Evolutionary conservation across 1,140 invertebrate species (phyloP), one percentile per base, ranked within the genome.

Genomic region (Aphelenchoides besseyi): DNA sequence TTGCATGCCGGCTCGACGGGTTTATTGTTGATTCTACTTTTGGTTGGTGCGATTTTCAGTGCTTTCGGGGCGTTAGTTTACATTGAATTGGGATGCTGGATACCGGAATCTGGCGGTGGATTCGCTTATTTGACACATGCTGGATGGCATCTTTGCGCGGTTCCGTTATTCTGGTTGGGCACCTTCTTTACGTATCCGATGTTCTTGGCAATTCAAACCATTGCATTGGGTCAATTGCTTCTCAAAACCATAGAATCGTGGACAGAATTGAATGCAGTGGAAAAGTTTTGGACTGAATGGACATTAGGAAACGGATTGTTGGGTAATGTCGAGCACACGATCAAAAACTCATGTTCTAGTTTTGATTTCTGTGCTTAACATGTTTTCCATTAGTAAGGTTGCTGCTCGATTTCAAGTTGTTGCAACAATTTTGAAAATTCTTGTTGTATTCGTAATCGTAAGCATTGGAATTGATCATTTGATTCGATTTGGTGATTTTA

Each of bases 31-130:
- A 69, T 68, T 23, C 33, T 82, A 23, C 84, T 80, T 79, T 37
- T 68, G 26, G 41, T 55, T 16, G 71, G 74, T 41, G 81, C 77
- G 32, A 29, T 76, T n/a, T 78, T 82, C 59, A 78, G 79, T 18
- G 55, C 75, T 8, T 69, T 80, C 53, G 81, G 78, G 9, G 82
- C 81, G 26, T 57, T 82, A 16, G 75, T 76, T 48, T 82, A 82
- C 67, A 73, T 84, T 18, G 63, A 66, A 53, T n/a, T 66, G 26
- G 63, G 63, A 37, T 18, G 16, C 12, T 53, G 32, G 12, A 53
- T 66, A 18, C 63, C 35, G 1, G 63, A 36, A 32, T 23, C 30
- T 2, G 69, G 69, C 3, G 66, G 69, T 53, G 69, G 53, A 32
- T 70, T 67, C 28, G 69, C 69, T 16, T 70, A 70, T 69, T 26